Evolutionary conservation across 2,888 invertebrate species (phyloP).

Genomic region (Rhagonycha fulva): DNA sequence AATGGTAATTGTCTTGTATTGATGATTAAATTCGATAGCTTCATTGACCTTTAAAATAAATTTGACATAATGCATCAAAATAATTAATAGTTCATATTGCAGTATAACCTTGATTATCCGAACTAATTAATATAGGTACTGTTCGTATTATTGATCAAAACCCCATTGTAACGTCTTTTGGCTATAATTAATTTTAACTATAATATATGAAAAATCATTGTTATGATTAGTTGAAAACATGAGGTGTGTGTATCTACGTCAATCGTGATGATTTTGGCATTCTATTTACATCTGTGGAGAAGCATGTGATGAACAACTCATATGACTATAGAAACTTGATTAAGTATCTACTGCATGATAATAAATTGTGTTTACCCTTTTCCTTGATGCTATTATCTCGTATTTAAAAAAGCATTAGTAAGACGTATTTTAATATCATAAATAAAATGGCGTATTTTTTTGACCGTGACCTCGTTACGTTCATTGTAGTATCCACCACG

Average conservation of each 20-base stretch:
- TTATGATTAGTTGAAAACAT: neutral
- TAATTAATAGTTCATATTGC: neutral
- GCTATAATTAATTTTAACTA: no score
- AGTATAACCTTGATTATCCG: no score
- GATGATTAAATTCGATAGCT: neutral
- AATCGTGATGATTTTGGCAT: neutral
- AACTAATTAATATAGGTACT: no score
- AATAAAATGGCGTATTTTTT: neutral
- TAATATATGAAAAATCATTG: no score
- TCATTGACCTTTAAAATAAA: neutral
- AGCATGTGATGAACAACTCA: neutral
- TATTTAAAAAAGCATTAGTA: neutral
- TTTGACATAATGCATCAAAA: neutral
- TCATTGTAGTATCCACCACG: neutral
- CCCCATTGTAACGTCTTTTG: no score
- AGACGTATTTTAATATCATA: neutral
- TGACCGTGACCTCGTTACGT: neutral
- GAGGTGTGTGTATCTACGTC: neutral
- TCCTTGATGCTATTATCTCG: no score
- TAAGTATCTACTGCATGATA: neutral
- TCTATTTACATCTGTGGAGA: neutral
- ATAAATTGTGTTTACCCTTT: neutral
- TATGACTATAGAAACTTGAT: neutral
- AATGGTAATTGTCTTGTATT: neutral
- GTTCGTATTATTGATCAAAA: no score